Conservation (phyloP, 2,113 vertebrate genomes). For the Eulacestoma nigropectus region DNA sequence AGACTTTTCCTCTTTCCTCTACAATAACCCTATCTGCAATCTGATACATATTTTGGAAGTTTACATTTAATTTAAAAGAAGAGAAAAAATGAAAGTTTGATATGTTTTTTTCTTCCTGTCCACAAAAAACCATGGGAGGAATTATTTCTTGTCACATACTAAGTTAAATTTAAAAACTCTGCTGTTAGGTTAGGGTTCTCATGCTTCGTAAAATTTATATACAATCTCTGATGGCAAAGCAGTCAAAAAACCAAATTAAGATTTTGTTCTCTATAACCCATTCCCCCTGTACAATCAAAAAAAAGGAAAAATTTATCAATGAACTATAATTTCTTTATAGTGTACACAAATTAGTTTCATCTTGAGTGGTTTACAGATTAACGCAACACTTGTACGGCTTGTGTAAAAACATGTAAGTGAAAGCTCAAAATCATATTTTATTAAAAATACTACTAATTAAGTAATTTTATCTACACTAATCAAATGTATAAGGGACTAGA, state of each 20-base stretch:
- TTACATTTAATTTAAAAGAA: not conserved
- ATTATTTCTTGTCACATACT: not conserved
- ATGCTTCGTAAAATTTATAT: not conserved
- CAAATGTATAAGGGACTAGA: not conserved
- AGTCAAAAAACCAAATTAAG: not conserved
- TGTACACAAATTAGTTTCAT: not conserved
- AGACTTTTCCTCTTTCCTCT: not conserved
- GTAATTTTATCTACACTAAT: not conserved
- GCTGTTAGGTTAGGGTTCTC: not conserved
- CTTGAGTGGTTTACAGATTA: not conserved
- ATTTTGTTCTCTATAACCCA: not conserved
- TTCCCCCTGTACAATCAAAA: not conserved
- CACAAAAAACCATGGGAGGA: not conserved
- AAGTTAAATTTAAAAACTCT: not conserved
- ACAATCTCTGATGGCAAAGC: not conserved
- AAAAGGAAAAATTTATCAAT: not conserved
- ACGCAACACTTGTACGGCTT: not conserved
- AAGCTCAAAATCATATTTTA: not conserved
- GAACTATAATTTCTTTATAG: not conserved
- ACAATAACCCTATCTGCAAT: not conserved
- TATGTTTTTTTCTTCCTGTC: accelerated
- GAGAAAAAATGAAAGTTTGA: not conserved
- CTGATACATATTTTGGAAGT: not conserved
- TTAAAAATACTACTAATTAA: not conserved
- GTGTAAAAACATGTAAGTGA: not conserved